A percentile compares a stretch with the other conserved stretches of the same genome.
These are phyloP conservation scores for Pandemis corylana DNA, from an alignment of 2,888 invertebrate genomes.

Conservation along the genomic window DNA sequence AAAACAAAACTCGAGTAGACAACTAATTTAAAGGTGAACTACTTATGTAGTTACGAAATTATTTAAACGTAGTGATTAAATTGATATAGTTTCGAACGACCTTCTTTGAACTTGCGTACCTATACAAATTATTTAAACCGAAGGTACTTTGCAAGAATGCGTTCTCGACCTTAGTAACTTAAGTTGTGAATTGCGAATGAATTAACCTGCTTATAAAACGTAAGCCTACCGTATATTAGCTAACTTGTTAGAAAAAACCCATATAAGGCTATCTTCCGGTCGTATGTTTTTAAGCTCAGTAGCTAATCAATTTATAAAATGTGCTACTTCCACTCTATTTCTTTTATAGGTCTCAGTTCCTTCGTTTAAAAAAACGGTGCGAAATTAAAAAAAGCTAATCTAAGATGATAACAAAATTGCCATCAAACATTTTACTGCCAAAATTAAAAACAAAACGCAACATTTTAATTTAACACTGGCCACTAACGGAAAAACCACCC, in stretches of 20 bases:
- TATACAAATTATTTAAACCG: slow-evolving; percentile 10
- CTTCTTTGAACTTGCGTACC: slow-evolving; percentile 25
- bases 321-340: not conserved
- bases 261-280: slow-evolving; percentile 6
- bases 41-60: slow-evolving; percentile 18
- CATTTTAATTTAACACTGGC: not conserved
- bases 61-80: not conserved
- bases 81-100: slow-evolving; percentile 20
- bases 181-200: slow-evolving; percentile 10
- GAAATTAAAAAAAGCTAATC: too few relatives aligned
- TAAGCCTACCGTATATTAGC: not conserved
- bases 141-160: slow-evolving; percentile 8
- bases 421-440: not conserved
- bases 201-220: not conserved
- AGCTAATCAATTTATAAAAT: not conserved
- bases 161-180: slow-evolving; percentile 25
- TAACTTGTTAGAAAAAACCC: not conserved
- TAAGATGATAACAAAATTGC: too few relatives aligned
- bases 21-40: slow-evolving; percentile 19
- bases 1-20: not conserved
- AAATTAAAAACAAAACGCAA: not conserved
- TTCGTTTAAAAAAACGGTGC: too few relatives aligned
- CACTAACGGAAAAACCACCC: not conserved
- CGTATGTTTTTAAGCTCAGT: not conserved
- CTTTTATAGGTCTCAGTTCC: too few relatives aligned